Percentiles rank a stretch among this genome's conserved stretches.
These are phyloP conservation scores for Dasypolia templi DNA, from an alignment of 2,888 invertebrate genomes.

Conservation along the genomic window DNA sequence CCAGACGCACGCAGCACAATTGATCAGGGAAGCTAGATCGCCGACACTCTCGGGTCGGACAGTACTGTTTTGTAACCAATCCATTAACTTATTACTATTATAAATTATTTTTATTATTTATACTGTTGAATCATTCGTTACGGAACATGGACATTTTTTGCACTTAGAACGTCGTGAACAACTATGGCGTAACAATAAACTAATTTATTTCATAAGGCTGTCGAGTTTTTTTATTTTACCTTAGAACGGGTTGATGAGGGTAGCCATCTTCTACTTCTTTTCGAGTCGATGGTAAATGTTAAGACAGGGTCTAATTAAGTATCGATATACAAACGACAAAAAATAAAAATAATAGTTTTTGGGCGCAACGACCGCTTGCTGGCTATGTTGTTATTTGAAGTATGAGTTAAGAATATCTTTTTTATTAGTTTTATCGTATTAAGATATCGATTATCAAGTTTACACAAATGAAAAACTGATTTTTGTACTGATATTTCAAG, in stretches of 20 bases:
- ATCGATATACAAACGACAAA: too few relatives aligned
- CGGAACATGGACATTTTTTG: slow-evolving; percentile 82
- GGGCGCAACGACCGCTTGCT: too few relatives aligned
- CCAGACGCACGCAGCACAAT: slow-evolving; percentile 76
- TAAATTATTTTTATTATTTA: slow-evolving; percentile 91
- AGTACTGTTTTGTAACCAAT: slow-evolving; percentile 87
- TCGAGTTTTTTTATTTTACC: slow-evolving; percentile 74
- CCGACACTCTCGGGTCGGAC: slow-evolving; percentile 77
- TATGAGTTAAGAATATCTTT: too few relatives aligned
- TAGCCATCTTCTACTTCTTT: not conserved
- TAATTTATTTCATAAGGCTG: slow-evolving; percentile 89
- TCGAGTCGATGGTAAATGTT: not conserved
- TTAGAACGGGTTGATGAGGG: not conserved
- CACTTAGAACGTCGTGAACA: slow-evolving; percentile 80
- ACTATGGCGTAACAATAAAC: slow-evolving; percentile 88
- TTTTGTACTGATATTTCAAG: too few relatives aligned
- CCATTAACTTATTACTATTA: slow-evolving; percentile 89
- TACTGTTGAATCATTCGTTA: slow-evolving; percentile 87
- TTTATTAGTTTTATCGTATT: too few relatives aligned
- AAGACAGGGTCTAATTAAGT: too few relatives aligned
- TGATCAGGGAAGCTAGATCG: slow-evolving; percentile 78
- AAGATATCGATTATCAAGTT: too few relatives aligned
- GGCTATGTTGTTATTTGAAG: too few relatives aligned
- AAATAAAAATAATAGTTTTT: too few relatives aligned
- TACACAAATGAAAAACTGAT: too few relatives aligned